Evolutionary conservation across 2,888 invertebrate species (phyloP), one percentile per base, ranked within the genome.

Genomic region (Sisyra nigra): DNA sequence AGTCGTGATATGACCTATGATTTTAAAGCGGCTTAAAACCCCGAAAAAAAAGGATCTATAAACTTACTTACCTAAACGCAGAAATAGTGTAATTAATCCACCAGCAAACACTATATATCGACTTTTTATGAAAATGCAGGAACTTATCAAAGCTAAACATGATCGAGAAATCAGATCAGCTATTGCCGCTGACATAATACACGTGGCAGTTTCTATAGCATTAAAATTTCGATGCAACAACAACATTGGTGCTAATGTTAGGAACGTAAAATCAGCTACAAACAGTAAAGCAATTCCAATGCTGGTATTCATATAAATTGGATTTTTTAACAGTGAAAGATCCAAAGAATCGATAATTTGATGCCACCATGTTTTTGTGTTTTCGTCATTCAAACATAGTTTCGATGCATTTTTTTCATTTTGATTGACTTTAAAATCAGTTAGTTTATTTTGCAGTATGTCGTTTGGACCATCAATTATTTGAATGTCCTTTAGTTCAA

Each of bases 241-340:
- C 47, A 78, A 61, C 51, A 81, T 53, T 1, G 84, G 82, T 47
- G 82, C 70, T 41, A 84, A 54, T 1, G 77, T 74, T 49, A 76
- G 71, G 55, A 84, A 84, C 0, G 76, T 75, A 34, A 76, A 66
- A 56, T 84, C 83, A 4, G 80, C 72, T 44, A 76, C 76, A 46
- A 78, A 68, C 3, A 76, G 72, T 44, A 82, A 66, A 1, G 80
- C 71, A 54, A 80, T 68, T 32, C 83, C 84, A 29, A 80, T 56
- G 40, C 75, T 71, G 45, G 82, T 77, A 54, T 80, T 83, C 7
- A 80, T 68, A 50, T 75, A 80, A 19, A 72, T 65, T 11, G 67
- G 65, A 49, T 78, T 71, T 54, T 76, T 76, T 6, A 80, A 56
- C 7, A 80, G 58, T 1, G 68, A 68, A 45, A 80, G 57, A 54